phyloP scores from a whole-genome alignment of 2,113 vertebrate species.

The Sturnus vulgaris region DNA sequence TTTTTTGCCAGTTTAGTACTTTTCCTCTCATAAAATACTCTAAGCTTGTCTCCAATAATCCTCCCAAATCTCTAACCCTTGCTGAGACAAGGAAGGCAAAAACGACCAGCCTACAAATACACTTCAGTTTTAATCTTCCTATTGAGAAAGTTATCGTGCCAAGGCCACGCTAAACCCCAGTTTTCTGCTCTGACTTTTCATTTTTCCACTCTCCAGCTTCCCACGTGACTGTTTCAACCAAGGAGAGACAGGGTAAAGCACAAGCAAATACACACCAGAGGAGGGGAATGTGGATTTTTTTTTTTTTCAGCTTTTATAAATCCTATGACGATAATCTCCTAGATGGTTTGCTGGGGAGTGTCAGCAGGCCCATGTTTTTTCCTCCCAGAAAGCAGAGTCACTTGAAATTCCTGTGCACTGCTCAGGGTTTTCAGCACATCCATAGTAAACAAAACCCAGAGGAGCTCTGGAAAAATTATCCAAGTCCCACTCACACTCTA shows the following conservation, averaged over 20 bases:
- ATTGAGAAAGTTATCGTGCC: neutral
- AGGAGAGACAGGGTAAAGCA: neutral
- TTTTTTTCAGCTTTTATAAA: neutral
- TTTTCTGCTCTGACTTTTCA: neutral
- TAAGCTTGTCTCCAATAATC: neutral
- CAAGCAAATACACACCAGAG: neutral
- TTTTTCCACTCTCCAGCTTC: neutral
- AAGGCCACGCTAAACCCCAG: neutral
- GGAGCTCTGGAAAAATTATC: neutral
- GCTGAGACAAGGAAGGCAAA: neutral
- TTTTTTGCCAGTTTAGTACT: neutral
- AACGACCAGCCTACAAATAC: neutral
- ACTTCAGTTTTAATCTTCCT: neutral
- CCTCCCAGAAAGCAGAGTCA: neutral
- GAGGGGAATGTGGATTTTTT: accelerated
- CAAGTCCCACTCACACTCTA: neutral
- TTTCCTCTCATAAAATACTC: constrained; percentile 8
- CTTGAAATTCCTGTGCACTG: neutral
- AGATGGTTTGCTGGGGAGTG: neutral
- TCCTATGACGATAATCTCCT: neutral
- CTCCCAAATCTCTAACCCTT: constrained; percentile 13
- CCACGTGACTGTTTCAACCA: neutral
- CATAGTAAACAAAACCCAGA: neutral
- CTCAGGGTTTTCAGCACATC: neutral
- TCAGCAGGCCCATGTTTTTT: neutral